Evolutionary conservation across 2,113 vertebrate genomes (phyloP).

Genomic region (Irena cyanogastra): DNA sequence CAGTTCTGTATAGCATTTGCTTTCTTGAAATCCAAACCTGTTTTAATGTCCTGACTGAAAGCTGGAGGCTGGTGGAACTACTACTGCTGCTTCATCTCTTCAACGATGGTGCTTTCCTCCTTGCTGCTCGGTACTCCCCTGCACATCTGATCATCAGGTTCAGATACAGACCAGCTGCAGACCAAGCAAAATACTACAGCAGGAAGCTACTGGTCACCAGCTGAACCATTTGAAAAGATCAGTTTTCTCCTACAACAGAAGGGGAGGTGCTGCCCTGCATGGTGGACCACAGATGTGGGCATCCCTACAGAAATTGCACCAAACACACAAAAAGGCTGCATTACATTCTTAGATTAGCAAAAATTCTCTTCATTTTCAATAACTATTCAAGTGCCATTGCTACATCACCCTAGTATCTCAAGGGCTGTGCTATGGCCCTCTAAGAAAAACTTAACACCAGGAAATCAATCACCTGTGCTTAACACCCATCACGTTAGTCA

Average conservation of each 20-base stretch:
- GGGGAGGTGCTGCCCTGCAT: not conserved
- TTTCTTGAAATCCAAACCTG: not conserved
- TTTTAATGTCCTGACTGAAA: not conserved
- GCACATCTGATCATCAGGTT: not conserved
- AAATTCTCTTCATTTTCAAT: not conserved
- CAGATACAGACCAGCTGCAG: not conserved
- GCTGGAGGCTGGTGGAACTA: not conserved
- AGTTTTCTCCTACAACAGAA: not conserved
- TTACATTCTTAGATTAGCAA: not conserved
- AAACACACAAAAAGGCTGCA: not conserved
- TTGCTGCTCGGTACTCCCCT: rapidly evolving
- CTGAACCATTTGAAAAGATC: not conserved
- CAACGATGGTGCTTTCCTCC: rapidly evolving
- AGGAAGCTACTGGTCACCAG: not conserved
- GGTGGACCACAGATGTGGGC: not conserved
- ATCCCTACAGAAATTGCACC: not conserved
- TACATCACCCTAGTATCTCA: not conserved
- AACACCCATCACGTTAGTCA: not conserved
- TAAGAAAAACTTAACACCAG: not conserved
- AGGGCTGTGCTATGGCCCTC: not conserved
- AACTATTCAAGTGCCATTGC: not conserved
- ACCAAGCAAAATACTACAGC: not conserved
- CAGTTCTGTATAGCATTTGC: not conserved
- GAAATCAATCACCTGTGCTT: not conserved
- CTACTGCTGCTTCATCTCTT: not conserved